Evolutionary conservation across 2,113 vertebrate species (phyloP).

Genomic region (Myrmecobius fasciatus): DNA sequence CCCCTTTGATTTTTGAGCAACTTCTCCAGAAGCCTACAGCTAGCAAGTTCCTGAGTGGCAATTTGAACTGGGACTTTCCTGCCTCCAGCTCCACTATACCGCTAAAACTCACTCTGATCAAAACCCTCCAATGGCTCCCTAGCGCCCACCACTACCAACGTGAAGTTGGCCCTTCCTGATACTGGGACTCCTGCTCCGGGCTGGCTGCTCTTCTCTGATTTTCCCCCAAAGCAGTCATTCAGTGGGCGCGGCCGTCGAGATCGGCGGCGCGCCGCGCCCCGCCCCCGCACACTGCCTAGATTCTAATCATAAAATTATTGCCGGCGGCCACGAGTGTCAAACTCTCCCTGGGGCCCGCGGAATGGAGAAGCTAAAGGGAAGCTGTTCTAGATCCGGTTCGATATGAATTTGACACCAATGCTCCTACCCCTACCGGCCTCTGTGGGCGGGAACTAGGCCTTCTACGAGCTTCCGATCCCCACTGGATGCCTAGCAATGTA

Average conservation of each 20-base stretch:
- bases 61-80: neutral
- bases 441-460: neutral
- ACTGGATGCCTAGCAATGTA: too few species aligned
- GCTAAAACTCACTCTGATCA: neutral
- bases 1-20: too few species aligned
- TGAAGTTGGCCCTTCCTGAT: too few species aligned
- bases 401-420: neutral
- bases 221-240: neutral
- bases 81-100: neutral
- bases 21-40: neutral
- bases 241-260: too few species aligned
- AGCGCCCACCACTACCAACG: neutral
- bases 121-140: neutral
- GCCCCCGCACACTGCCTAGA: too few species aligned
- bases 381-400: neutral
- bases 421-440: neutral
- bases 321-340: neutral
- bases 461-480: neutral
- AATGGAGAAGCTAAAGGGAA: too few species aligned
- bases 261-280: too few species aligned
- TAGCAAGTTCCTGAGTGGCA: neutral
- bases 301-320: too few species aligned
- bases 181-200: neutral
- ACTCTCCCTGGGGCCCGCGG: too few species aligned
- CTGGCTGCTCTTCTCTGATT: neutral